Conservation (phyloP, 53 echinoderm and acorn worm species). For the Crossaster papposus region DNA sequence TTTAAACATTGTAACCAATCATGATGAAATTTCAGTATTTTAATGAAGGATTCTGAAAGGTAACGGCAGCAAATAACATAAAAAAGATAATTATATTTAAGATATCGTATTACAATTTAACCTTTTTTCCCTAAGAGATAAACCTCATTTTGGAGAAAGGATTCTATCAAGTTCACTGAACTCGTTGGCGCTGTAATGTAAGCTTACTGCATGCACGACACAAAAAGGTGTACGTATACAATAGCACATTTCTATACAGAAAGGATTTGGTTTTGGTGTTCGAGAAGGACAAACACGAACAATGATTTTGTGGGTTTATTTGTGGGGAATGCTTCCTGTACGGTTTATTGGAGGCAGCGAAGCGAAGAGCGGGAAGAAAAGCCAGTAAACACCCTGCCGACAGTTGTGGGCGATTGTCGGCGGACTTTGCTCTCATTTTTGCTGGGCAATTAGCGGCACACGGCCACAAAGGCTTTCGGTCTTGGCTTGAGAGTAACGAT, state of each 20-base stretch:
- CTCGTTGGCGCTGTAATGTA: not conserved
- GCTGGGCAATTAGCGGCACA: constrained; percentile 46
- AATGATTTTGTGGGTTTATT: constrained; percentile 4
- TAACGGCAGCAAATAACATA: too few species aligned
- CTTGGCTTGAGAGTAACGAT: constrained; percentile 26
- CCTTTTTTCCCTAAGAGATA: too few species aligned
- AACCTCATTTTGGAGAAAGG: not conserved
- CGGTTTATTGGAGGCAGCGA: constrained; percentile 3
- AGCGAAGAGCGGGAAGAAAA: not conserved
- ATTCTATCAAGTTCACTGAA: not conserved
- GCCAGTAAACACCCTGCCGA: not conserved
- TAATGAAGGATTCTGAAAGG: too few species aligned
- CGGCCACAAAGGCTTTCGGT: constrained; percentile 12
- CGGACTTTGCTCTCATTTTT: constrained; percentile 46
- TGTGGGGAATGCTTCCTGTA: too few species aligned
- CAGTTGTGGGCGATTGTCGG: not conserved
- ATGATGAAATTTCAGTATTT: too few species aligned
- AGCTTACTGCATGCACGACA: not conserved
- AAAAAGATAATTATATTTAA: not conserved
- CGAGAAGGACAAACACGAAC: not conserved
- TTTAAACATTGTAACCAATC: too few species aligned
- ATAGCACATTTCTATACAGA: not conserved
- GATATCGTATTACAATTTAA: not conserved
- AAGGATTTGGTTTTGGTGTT: constrained; percentile 1
- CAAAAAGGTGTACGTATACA: not conserved